Conservation (phyloP, 1,140 invertebrate genomes). For the Philaenus spumarius region DNA sequence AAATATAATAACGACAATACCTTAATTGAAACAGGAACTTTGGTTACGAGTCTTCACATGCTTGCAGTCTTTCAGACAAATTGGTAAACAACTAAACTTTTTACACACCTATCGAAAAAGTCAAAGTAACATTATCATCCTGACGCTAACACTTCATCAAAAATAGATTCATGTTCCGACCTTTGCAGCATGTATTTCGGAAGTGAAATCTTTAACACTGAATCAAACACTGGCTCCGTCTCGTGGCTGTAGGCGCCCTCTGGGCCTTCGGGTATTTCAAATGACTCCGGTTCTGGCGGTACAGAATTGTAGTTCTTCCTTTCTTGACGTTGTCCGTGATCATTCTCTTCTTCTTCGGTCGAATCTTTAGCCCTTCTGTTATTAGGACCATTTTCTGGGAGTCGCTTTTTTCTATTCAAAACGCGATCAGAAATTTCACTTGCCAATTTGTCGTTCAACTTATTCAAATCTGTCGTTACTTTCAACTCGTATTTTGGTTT, state of each 20-base stretch:
- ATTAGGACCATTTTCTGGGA: not conserved
- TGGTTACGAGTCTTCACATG: too few species aligned
- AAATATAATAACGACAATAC: too few species aligned
- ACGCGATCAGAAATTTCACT: not conserved
- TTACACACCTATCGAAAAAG: too few species aligned
- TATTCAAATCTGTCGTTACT: not conserved
- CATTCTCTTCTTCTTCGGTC: constrained; percentile 10
- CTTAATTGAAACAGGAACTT: too few species aligned
- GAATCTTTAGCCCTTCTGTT: constrained; percentile 6
- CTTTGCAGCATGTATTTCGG: constrained; percentile 59
- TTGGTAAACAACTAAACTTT: too few species aligned
- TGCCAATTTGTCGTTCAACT: not conserved
- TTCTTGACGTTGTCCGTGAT: constrained; percentile 21
- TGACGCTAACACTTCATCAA: constrained; percentile 46
- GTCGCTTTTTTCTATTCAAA: not conserved
- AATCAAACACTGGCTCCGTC: constrained; percentile 54
- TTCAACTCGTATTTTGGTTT: not conserved
- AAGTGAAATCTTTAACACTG: constrained; percentile 51
- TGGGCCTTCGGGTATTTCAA: constrained; percentile 31
- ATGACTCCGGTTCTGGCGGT: constrained; percentile 23
- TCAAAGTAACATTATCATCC: too few species aligned
- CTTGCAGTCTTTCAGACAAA: too few species aligned
- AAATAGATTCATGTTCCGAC: constrained; percentile 56
- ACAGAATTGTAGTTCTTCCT: constrained; percentile 23
- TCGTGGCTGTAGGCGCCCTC: constrained; percentile 47